Conservation (phyloP, 92 coral and sea anemone species). For the Palythoa caribaeorum region DNA sequence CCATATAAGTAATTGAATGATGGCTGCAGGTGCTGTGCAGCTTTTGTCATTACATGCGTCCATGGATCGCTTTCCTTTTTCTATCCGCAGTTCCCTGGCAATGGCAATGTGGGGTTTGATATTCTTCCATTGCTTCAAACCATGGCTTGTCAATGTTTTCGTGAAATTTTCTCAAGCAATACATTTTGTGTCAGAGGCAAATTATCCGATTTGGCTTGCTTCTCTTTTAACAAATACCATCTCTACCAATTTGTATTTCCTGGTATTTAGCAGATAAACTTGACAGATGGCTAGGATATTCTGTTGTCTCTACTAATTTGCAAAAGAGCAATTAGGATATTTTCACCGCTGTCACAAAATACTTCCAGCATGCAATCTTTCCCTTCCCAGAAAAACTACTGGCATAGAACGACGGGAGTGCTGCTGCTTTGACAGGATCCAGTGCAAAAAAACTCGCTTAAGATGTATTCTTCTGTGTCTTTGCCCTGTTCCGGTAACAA, state of each 20-base stretch:
- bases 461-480: conserved; percentile 16
- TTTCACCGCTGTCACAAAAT: not conserved
- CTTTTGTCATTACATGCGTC: conserved; percentile 8
- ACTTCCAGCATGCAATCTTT: conserved; percentile 24
- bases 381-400: conserved; percentile 20
- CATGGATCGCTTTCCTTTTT: conserved; percentile 4
- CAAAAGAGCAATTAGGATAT: not conserved
- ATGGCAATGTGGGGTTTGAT: not conserved
- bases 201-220: conserved; percentile 39
- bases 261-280: conserved; percentile 8
- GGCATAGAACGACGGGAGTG: conserved; percentile 58
- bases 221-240: conserved; percentile 10
- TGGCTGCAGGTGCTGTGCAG: conserved; percentile 9
- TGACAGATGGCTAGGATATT: not conserved
- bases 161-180: not conserved
- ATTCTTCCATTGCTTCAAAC: not conserved
- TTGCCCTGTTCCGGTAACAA: conserved; percentile 56
- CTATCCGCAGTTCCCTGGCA: conserved; percentile 15
- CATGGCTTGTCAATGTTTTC: not conserved
- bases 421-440: conserved; percentile 42
- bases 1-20: not conserved
- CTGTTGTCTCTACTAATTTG: not conserved
- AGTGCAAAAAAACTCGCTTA: conserved; percentile 35
- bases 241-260: not conserved
- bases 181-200: not conserved